phyloP scores from a whole-genome alignment of 2,797 vertebrate species.

The Pipistrellus kuhlii region DNA sequence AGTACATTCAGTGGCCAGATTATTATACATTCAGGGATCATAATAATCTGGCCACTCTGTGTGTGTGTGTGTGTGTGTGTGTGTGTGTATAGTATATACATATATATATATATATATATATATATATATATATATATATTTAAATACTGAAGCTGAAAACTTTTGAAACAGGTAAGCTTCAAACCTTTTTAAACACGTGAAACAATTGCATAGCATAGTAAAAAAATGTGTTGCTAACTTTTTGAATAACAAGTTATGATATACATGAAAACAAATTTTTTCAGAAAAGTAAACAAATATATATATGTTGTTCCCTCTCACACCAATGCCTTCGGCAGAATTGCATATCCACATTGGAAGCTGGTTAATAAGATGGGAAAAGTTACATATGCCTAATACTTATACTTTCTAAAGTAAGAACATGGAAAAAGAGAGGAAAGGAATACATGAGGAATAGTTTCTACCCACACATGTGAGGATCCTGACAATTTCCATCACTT shows the following conservation, averaged over 20 bases:
- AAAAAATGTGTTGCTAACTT: not conserved
- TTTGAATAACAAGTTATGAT: not conserved
- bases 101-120: too few relatives aligned
- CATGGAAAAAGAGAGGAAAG: not conserved
- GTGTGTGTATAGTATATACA: too few relatives aligned
- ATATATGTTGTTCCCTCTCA: not conserved
- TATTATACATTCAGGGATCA: too few relatives aligned
- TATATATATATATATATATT: not conserved
- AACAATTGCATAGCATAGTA: not conserved
- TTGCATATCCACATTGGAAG: not conserved
- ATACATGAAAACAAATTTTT: not conserved
- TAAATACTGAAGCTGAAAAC: not conserved
- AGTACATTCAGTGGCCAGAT: too few relatives aligned
- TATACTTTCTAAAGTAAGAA: not conserved
- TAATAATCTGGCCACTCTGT: too few relatives aligned
- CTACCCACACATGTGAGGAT: not conserved
- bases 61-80: too few relatives aligned
- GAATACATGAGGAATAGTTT: fast-evolving
- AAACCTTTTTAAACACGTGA: not conserved
- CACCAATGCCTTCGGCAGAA: not conserved
- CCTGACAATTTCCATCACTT: not conserved
- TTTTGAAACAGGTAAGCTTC: not conserved
- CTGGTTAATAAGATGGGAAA: not conserved
- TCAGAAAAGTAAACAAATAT: not conserved
- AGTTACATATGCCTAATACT: not conserved